A percentile compares a stretch with the other conserved stretches of the same genome.
Evolutionary conservation across 2,113 vertebrate species (phyloP).

Genomic region (Jaculus jaculus): DNA sequence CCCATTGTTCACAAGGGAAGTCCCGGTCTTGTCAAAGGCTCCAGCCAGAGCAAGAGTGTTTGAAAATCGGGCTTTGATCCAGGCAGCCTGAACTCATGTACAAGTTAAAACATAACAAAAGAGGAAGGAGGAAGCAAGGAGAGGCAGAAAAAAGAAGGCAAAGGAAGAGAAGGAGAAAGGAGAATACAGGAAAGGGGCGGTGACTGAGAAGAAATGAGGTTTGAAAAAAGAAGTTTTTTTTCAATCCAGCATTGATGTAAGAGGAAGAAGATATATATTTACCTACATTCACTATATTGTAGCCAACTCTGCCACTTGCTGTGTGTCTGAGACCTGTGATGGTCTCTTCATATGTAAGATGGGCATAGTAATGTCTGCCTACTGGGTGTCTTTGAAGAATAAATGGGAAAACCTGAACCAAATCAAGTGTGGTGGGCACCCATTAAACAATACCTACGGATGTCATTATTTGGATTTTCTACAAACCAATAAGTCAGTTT

Average conservation of each 20-base stretch:
- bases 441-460: neutral
- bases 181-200: neutral
- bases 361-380: neutral
- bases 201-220: neutral
- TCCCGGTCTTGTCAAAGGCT: neutral
- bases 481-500: neutral
- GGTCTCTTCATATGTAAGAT: neutral
- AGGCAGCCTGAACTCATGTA: neutral
- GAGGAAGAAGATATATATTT: neutral
- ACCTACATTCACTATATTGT: no score
- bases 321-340: neutral
- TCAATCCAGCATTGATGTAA: neutral
- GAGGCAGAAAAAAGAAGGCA: neutral
- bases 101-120: constrained; percentile 19
- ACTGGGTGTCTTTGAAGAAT: neutral
- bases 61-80: constrained; percentile 46
- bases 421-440: neutral
- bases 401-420: neutral
- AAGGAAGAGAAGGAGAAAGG: neutral
- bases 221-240: neutral
- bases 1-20: neutral
- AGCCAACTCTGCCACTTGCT: neutral
- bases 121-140: neutral
- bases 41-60: neutral
- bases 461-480: constrained; percentile 18